Conservation (phyloP, 2,888 invertebrate genomes). For the Dolichomitus sp. region DNA sequence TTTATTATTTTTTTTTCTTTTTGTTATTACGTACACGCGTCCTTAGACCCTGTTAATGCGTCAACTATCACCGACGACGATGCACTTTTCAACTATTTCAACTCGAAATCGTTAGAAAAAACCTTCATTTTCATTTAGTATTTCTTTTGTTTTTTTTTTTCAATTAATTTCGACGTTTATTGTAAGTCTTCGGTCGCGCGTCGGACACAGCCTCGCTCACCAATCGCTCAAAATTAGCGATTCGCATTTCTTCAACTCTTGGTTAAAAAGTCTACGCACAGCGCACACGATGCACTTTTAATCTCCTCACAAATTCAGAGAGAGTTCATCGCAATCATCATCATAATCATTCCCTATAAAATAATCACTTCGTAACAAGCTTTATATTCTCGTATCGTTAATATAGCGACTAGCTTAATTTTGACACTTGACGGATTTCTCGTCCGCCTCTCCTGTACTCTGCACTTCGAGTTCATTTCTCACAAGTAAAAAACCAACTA, state of each 20-base stretch:
- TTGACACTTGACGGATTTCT: conserved; percentile 80
- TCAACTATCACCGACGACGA: conserved; percentile 60
- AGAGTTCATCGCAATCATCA: conserved; percentile 50
- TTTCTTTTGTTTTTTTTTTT: conserved; percentile 18
- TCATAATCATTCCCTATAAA: conserved; percentile 70
- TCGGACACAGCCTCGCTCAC: conserved; percentile 50
- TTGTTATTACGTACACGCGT: conserved; percentile 57
- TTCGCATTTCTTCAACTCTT: conserved; percentile 6
- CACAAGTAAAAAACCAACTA: not conserved
- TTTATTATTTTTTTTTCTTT: conserved; percentile 29
- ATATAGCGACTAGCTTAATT: conserved; percentile 84
- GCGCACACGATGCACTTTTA: conserved; percentile 57
- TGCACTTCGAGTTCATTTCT: conserved; percentile 24
- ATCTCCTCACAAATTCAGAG: conserved; percentile 15
- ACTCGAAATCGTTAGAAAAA: conserved; percentile 53
- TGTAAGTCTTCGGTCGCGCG: conserved; percentile 35
- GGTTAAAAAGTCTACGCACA: conserved; percentile 57
- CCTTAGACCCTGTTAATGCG: conserved; percentile 68
- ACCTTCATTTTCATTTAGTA: conserved; percentile 1
- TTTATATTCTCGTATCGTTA: conserved; percentile 74
- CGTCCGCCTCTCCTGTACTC: conserved; percentile 65
- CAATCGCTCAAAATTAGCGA: conserved; percentile 21
- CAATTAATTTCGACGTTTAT: conserved; percentile 10
- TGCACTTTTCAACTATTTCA: conserved; percentile 49
- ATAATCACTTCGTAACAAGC: conserved; percentile 78